Evolutionary conservation across 2,888 invertebrate species (phyloP).

Genomic region (Dysmachus trigonus): DNA sequence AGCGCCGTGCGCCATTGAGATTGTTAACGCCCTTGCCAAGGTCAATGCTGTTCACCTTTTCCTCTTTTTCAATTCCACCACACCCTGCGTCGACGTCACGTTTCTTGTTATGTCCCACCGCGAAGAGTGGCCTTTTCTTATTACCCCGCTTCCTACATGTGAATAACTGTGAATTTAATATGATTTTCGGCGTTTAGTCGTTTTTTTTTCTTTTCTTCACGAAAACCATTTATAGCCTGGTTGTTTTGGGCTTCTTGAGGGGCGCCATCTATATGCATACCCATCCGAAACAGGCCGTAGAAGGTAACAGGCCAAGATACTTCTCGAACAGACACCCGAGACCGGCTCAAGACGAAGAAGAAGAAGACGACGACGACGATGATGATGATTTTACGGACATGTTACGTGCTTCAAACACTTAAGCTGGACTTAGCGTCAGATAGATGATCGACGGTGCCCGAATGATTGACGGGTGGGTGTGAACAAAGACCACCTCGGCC

Average conservation of each 20-base stretch:
- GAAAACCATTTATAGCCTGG: neutral
- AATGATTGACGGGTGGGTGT: conserved; percentile 28
- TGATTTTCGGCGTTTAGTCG: neutral
- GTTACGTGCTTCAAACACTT: conserved; percentile 41
- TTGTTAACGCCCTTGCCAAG: conserved; percentile 33
- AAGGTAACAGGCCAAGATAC: neutral
- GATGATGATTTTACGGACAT: conserved; percentile 5
- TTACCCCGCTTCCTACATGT: neutral
- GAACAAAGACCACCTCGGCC: neutral
- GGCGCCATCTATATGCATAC: neutral
- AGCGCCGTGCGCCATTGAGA: neutral
- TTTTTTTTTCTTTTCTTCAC: neutral
- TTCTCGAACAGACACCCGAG: neutral
- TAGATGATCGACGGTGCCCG: conserved; percentile 41
- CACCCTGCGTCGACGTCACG: neutral
- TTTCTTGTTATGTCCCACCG: neutral
- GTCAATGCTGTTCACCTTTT: neutral
- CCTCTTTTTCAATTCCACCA: neutral
- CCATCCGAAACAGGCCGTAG: neutral
- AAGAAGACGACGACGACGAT: too few relatives aligned
- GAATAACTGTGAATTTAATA: conserved; percentile 20
- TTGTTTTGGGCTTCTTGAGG: neutral
- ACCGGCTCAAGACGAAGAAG: neutral
- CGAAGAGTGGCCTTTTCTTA: neutral
- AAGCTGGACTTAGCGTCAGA: conserved; percentile 37